A percentile compares a stretch with the other conserved stretches of the same genome.
Conservation (phyloP, 2,113 vertebrate genomes). For the Clupea harengus region DNA sequence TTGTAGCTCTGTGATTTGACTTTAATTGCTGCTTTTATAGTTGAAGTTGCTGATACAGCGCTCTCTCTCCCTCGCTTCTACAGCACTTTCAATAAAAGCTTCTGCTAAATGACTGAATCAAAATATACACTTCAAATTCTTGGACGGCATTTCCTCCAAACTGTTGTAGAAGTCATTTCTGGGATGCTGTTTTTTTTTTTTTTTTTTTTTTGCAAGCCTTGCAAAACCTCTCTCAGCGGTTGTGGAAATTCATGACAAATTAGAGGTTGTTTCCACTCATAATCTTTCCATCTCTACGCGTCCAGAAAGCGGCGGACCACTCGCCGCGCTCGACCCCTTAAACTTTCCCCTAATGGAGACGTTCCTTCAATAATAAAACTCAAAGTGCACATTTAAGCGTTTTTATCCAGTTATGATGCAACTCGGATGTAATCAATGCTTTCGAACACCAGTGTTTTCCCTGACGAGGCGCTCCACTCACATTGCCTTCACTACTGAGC, state of each 20-base stretch:
- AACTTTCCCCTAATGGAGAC: neutral
- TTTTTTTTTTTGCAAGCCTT: conserved; percentile 5
- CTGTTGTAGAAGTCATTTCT: neutral
- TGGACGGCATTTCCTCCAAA: neutral
- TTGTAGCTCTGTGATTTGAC: neutral
- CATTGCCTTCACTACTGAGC: neutral
- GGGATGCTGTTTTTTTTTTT: neutral
- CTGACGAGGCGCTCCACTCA: neutral
- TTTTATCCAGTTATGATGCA: neutral
- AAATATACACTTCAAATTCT: neutral
- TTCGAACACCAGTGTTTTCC: neutral
- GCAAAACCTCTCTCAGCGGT: neutral
- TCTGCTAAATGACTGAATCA: neutral
- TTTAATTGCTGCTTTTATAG: neutral
- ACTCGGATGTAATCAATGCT: neutral
- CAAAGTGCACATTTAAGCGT: neutral
- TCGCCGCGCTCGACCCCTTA: neutral
- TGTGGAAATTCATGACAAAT: conserved; percentile 31
- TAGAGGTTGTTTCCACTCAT: conserved; percentile 24
- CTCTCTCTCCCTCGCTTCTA: neutral
- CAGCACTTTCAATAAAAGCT: neutral
- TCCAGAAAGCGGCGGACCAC: neutral
- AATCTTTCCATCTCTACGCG: conserved; percentile 23
- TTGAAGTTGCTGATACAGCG: neutral
- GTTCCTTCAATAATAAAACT: neutral